Evolutionary conservation across 2,888 invertebrate species (phyloP).

Genomic region (Mellilla xanthometata): DNA sequence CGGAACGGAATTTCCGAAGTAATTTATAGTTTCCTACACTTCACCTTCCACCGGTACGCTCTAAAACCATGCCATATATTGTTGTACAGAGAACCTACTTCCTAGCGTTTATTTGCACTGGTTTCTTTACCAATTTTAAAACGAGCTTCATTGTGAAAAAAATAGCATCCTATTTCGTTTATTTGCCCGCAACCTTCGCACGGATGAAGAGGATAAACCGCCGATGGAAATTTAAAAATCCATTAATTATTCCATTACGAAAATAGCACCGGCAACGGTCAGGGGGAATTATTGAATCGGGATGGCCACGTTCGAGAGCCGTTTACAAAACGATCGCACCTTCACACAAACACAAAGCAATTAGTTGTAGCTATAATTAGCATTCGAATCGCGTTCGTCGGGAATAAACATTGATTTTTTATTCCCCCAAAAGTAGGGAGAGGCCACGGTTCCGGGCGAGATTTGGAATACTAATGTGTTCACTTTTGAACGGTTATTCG

Average conservation of each 20-base stretch:
- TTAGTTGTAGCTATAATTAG: slow-evolving; percentile 76
- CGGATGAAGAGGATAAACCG: slow-evolving; percentile 22
- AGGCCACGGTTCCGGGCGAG: slow-evolving; percentile 58
- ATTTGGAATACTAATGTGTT: slow-evolving; percentile 79
- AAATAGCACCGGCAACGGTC: slow-evolving; percentile 36
- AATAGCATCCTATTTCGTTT: slow-evolving; percentile 18
- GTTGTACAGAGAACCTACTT: slow-evolving; percentile 2
- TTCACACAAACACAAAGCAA: slow-evolving; percentile 70
- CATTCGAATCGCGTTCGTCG: slow-evolving; percentile 74
- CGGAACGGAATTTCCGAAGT: slow-evolving; percentile 67
- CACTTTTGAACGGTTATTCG: slow-evolving; percentile 80
- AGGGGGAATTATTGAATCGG: slow-evolving; percentile 44
- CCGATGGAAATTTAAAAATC: slow-evolving; percentile 36
- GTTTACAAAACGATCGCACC: slow-evolving; percentile 55
- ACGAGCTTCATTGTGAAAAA: slow-evolving; percentile 7
- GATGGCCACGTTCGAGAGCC: slow-evolving; percentile 38
- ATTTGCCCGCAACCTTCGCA: slow-evolving; percentile 13
- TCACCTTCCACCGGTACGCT: slow-evolving; percentile 44
- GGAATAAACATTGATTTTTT: slow-evolving; percentile 82
- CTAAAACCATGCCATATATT: slow-evolving; percentile 24
- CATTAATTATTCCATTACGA: slow-evolving; percentile 40
- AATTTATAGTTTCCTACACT: slow-evolving; percentile 73
- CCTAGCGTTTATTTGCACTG: not conserved
- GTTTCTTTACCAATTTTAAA: slow-evolving; percentile 6
- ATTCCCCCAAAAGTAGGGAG: slow-evolving; percentile 75